phyloP scores from a whole-genome alignment of 1,140 invertebrate species.

The Papilio aristodemus region DNA sequence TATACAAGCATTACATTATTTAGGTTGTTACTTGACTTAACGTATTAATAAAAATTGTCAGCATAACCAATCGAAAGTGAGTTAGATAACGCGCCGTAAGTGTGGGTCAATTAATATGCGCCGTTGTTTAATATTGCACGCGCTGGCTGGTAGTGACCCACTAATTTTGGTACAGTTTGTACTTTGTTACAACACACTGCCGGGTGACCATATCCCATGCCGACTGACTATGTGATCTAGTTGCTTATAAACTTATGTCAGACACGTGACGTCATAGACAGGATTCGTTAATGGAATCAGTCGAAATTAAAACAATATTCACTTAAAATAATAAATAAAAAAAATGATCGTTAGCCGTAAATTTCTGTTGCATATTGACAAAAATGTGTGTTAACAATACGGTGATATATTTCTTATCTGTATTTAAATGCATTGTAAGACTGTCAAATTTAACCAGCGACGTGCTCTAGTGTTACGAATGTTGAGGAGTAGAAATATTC shows the following conservation, averaged over 20 bases:
- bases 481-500: no score
- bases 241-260: not conserved
- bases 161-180: conserved; percentile 15
- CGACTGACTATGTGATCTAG: not conserved
- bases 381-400: no score
- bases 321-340: no score
- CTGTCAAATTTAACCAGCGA: no score
- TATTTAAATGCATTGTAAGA: no score
- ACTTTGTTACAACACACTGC: not conserved
- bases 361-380: no score
- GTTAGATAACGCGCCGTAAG: conserved; percentile 4
- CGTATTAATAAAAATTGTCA: conserved; percentile 1
- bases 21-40: not conserved
- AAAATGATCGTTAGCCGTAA: no score
- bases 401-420: no score
- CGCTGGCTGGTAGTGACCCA: conserved; percentile 11
- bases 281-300: no score
- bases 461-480: no score
- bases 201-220: conserved; percentile 5
- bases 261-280: not conserved
- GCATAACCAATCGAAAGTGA: conserved; percentile 18
- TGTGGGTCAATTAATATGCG: conserved; percentile 12
- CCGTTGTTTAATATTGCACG: not conserved
- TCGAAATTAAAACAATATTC: not conserved
- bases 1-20: not conserved